These are phyloP conservation scores for Scytalopus superciliaris DNA, from an alignment of 2,113 vertebrate genomes.

Conservation along the genomic window DNA sequence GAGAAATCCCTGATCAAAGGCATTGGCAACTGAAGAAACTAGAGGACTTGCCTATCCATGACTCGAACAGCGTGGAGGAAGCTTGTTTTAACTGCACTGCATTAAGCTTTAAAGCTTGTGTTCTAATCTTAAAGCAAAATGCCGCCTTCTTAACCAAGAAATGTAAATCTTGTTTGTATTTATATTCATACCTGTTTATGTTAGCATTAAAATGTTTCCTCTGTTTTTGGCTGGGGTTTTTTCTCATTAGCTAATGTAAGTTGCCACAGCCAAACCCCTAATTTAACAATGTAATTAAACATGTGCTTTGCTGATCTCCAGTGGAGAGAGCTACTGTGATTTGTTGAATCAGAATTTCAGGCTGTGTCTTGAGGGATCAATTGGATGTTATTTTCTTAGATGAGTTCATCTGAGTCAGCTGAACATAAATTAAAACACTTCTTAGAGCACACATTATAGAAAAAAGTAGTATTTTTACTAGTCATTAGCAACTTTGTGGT, in stretches of 20 bases:
- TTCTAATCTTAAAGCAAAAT: conserved; percentile 36
- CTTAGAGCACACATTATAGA: neutral
- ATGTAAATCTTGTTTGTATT: conserved; percentile 47
- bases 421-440: conserved; percentile 23
- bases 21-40: neutral
- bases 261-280: conserved; percentile 47
- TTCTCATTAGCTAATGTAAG: conserved; percentile 22
- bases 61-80: neutral
- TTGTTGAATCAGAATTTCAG: conserved; percentile 42
- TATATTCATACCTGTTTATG: conserved; percentile 35
- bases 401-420: conserved; percentile 42
- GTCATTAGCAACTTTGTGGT: conserved; percentile 30
- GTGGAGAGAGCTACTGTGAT: conserved; percentile 4
- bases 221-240: neutral
- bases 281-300: conserved; percentile 46
- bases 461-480: conserved; percentile 49
- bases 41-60: neutral
- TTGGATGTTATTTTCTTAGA: conserved; percentile 40
- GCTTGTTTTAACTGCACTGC: neutral
- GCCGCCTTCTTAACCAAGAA: neutral
- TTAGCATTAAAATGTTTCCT: conserved; percentile 54
- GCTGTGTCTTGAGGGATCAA: conserved; percentile 44
- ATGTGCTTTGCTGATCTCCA: conserved; percentile 33
- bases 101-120: neutral
- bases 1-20: neutral